phyloP scores from a whole-genome alignment of 2,113 vertebrate species.

The Paedocypris sp. region DNA sequence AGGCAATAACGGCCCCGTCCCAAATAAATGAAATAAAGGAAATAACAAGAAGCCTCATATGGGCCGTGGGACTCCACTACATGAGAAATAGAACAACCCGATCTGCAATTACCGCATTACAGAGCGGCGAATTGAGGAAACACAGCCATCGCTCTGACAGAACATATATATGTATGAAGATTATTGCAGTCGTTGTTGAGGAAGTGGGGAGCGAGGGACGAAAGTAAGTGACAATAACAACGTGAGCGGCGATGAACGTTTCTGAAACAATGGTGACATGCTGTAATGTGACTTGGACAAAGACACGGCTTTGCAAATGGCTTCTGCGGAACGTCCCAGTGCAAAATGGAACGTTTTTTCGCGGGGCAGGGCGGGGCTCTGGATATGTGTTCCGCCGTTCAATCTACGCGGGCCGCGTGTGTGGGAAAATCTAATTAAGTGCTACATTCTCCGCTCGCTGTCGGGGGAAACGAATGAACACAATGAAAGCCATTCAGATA shows the following conservation, averaged over 20 bases:
- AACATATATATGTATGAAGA: conserved; percentile 36
- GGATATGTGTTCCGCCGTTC: conserved; percentile 29
- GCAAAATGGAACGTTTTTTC: conserved; percentile 37
- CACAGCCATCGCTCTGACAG: conserved; percentile 16
- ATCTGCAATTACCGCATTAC: conserved; percentile 33
- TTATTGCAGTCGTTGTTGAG: conserved; percentile 30
- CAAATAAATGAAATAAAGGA: conserved; percentile 30
- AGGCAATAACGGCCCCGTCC: conserved; percentile 31
- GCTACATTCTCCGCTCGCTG: conserved; percentile 36
- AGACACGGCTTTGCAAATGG: conserved; percentile 31
- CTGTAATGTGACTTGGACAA: conserved; percentile 24
- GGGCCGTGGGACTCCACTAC: conserved; percentile 28
- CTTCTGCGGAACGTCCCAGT: conserved; percentile 9
- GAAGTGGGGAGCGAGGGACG: neutral
- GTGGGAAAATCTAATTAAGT: conserved; percentile 37
- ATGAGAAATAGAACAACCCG: conserved; percentile 29
- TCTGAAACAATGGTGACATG: conserved; percentile 27
- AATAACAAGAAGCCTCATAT: conserved; percentile 29
- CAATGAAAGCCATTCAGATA: conserved; percentile 45
- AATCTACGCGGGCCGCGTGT: conserved; percentile 18
- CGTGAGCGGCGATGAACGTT: conserved; percentile 32
- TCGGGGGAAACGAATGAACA: conserved; percentile 39
- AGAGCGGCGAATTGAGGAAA: conserved; percentile 25
- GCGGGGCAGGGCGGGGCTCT: conserved; percentile 20
- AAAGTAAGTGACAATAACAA: conserved; percentile 29